Conservation (phyloP, 2,113 vertebrate genomes). For the Cavia porcellus region DNA sequence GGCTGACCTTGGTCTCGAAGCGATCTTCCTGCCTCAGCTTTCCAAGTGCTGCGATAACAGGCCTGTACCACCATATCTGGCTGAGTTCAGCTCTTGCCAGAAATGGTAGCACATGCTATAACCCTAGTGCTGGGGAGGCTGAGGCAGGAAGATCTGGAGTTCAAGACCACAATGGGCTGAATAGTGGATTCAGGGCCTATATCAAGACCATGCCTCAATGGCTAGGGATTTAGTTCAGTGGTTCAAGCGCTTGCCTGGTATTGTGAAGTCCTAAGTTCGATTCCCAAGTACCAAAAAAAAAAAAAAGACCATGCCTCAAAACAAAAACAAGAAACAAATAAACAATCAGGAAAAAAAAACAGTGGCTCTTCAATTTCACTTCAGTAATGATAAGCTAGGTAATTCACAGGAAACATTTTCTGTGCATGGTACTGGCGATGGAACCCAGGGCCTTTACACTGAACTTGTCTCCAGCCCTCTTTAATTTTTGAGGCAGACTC, state of each 20-base stretch:
- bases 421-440: background rate
- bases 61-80: background rate
- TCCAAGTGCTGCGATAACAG: background rate
- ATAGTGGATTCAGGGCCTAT: background rate
- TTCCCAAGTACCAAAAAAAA: too few relatives aligned
- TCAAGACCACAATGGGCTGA: background rate
- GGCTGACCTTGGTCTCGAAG: background rate
- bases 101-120: background rate
- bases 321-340: background rate
- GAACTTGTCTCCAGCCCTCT: background rate
- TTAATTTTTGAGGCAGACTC: background rate
- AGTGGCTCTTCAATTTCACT: background rate
- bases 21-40: background rate
- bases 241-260: too few relatives aligned
- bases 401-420: background rate
- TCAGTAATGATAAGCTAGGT: background rate
- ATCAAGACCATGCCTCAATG: too few relatives aligned
- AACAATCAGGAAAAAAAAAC: background rate
- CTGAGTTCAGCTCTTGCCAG: conserved; percentile 16
- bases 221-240: too few relatives aligned
- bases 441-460: background rate
- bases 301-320: background rate
- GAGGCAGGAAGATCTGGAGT: background rate
- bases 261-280: too few relatives aligned
- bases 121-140: background rate